Percentiles rank a stretch among this genome's conserved stretches.
These are phyloP conservation scores for Phyllotis vaccarum DNA, from an alignment of 2,797 vertebrate species.

Conservation along the genomic window DNA sequence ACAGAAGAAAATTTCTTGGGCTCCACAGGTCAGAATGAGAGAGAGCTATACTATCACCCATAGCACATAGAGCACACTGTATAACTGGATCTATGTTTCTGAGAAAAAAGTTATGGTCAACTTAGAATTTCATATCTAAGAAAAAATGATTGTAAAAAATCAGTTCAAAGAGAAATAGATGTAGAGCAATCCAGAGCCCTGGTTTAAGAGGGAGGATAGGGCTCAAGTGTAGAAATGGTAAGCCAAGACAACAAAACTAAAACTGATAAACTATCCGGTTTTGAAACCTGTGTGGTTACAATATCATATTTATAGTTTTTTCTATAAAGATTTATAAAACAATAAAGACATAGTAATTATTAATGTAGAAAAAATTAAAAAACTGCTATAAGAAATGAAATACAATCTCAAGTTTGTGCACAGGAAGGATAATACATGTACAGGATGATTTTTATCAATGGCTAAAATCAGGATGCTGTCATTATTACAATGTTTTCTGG, in stretches of 20 bases:
- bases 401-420: constrained; percentile 40
- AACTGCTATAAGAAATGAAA: constrained; percentile 36
- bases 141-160: background rate
- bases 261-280: background rate
- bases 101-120: background rate
- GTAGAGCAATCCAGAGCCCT: background rate
- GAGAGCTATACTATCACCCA: background rate
- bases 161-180: background rate
- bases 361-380: constrained; percentile 11
- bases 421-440: background rate
- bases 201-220: background rate
- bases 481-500: constrained; percentile 22
- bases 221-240: background rate
- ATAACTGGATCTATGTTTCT: background rate
- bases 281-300: background rate
- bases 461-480: constrained; percentile 24
- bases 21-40: background rate
- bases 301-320: background rate
- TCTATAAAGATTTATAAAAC: background rate
- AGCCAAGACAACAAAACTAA: background rate
- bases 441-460: constrained; percentile 22
- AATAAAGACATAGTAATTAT: background rate
- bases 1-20: background rate
- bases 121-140: constrained; percentile 6
- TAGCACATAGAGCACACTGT: background rate